These are phyloP conservation scores for Pseudotriccus pelzelni DNA, from an alignment of 2,797 vertebrate species.

Conservation along the genomic window DNA sequence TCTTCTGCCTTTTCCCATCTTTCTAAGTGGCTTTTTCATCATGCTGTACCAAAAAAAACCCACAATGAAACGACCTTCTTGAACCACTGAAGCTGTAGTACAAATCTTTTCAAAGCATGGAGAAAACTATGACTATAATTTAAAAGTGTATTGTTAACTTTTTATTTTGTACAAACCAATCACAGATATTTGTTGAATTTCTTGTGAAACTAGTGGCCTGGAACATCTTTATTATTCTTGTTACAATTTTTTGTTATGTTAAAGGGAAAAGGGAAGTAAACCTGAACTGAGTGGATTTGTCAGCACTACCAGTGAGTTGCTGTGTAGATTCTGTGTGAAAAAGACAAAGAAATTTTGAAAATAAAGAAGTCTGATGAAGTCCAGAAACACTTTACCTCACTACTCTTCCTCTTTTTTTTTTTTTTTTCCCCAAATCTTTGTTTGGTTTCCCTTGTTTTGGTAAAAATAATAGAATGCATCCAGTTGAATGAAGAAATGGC, in stretches of 20 bases:
- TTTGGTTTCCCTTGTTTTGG: neutral
- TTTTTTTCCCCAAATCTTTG: neutral
- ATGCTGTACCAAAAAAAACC: neutral
- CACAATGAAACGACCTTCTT: neutral
- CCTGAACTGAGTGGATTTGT: neutral
- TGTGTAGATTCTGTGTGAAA: neutral
- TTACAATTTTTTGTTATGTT: neutral
- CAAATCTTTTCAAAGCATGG: neutral
- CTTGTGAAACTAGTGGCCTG: neutral
- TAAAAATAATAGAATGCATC: neutral
- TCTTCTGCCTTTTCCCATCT: neutral
- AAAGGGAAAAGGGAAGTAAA: constrained; percentile 29
- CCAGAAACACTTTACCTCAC: neutral
- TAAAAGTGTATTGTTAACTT: neutral
- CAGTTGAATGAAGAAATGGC: neutral
- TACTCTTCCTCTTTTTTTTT: neutral
- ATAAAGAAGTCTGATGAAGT: constrained; percentile 8
- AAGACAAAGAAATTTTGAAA: constrained; percentile 18
- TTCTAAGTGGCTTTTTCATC: neutral
- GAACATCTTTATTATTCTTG: neutral
- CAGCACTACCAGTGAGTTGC: neutral
- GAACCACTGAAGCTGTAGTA: neutral
- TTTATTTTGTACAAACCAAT: neutral
- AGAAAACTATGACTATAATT: neutral
- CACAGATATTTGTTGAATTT: neutral